phyloP scores from a whole-genome alignment of 2,888 invertebrate genomes.

The Aphidoletes aphidimyza region DNA sequence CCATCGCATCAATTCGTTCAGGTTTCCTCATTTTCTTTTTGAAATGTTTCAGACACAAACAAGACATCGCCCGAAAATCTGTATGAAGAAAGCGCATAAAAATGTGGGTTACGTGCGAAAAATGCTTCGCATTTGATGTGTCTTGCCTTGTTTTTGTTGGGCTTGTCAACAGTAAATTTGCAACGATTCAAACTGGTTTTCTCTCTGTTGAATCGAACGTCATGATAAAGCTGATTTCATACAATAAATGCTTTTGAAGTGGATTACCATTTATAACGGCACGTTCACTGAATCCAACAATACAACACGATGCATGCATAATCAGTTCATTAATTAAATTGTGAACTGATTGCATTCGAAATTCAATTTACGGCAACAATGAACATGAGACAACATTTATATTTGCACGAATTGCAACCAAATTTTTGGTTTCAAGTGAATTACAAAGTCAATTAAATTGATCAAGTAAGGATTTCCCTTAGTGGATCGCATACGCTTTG shows the following conservation, averaged over 20 bases:
- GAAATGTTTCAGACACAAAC: too few species aligned
- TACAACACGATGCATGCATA: slow-evolving; percentile 6
- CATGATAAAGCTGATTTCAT: background rate
- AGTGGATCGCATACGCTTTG: background rate
- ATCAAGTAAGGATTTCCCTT: background rate
- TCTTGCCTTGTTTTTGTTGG: background rate
- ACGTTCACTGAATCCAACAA: slow-evolving; percentile 6
- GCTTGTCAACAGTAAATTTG: too few species aligned
- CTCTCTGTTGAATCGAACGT: too few species aligned
- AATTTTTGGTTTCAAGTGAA: background rate
- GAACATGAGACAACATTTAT: too few species aligned
- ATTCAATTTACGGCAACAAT: background rate
- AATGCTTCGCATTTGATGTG: background rate
- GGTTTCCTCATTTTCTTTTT: too few species aligned
- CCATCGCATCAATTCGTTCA: background rate
- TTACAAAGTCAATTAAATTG: background rate
- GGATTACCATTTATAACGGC: background rate
- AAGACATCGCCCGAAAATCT: too few species aligned
- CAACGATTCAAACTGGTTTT: slow-evolving; percentile 1
- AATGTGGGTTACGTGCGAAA: slow-evolving; percentile 45
- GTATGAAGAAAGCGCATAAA: too few species aligned
- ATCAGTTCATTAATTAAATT: slow-evolving; percentile 13
- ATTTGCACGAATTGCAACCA: too few species aligned
- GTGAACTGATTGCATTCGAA: background rate
- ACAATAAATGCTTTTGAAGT: background rate